A percentile compares a stretch with the other conserved stretches of the same genome.
Conservation (phyloP, 2,797 vertebrate species). For the Syngnathus rostellatus region DNA sequence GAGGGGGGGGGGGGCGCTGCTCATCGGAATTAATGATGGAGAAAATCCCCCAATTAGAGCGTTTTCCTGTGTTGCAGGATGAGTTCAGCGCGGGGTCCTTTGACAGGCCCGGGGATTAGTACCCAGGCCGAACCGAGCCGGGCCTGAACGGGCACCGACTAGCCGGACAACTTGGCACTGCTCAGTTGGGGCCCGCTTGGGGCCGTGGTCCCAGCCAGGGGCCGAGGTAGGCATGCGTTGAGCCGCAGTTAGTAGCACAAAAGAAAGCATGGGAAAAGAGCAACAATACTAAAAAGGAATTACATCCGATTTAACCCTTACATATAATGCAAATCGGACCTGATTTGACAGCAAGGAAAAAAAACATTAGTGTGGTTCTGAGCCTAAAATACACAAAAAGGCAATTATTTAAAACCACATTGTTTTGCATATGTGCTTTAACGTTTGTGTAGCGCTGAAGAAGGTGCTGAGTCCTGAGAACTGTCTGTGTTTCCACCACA, state of each 20-base stretch:
- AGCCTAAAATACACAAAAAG: background rate
- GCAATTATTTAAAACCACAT: background rate
- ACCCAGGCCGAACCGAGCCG: constrained; percentile 38
- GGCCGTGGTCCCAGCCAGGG: constrained; percentile 47
- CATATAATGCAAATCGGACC: background rate
- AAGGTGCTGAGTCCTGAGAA: too few species aligned
- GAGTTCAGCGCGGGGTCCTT: constrained; percentile 71
- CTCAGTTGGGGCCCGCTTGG: constrained; percentile 42
- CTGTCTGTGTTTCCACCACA: too few species aligned
- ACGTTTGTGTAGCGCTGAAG: background rate
- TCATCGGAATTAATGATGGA: constrained; percentile 74
- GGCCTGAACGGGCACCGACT: constrained; percentile 58
- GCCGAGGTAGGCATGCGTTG: constrained; percentile 64
- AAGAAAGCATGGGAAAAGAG: constrained; percentile 64
- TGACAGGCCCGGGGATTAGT: constrained; percentile 70
- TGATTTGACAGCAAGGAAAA: too few species aligned
- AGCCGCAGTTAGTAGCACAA: constrained; percentile 47
- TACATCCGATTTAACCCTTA: background rate
- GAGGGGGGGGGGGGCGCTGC: constrained; percentile 54
- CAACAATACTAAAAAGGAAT: constrained; percentile 22
- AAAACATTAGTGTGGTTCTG: too few species aligned
- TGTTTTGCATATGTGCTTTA: background rate
- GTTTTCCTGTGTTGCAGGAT: constrained; percentile 73
- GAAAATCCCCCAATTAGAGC: constrained; percentile 82
- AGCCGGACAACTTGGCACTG: constrained; percentile 58